Evolutionary conservation across 2,113 vertebrate genomes (phyloP).

Genomic region (Campylorhamphus procurvoides): DNA sequence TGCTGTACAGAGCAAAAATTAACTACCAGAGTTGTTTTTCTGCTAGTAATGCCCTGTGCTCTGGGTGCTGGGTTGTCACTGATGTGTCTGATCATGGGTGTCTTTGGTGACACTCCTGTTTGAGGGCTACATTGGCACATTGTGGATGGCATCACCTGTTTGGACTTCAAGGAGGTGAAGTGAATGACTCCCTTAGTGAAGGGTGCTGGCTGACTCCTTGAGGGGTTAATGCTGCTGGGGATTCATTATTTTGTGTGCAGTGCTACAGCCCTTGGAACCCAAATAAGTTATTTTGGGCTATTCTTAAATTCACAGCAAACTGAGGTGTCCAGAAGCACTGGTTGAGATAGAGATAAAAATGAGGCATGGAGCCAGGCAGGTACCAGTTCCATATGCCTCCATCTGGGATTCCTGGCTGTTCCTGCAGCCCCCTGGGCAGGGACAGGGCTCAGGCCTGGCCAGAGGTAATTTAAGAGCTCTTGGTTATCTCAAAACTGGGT

Average conservation of each 20-base stretch:
- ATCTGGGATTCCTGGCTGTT: neutral
- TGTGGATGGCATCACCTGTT: neutral
- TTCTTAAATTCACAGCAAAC: neutral
- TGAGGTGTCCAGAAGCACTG: neutral
- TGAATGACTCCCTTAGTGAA: neutral
- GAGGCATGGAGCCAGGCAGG: neutral
- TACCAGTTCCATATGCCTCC: accelerated
- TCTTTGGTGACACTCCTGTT: neutral
- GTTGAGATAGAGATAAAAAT: neutral
- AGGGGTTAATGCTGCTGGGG: neutral
- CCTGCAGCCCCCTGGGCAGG: neutral
- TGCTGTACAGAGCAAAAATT: neutral
- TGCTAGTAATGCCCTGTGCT: neutral
- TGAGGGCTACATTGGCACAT: neutral
- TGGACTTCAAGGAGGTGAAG: neutral
- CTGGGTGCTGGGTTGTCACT: neutral
- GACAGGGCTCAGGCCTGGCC: neutral
- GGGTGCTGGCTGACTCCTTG: neutral
- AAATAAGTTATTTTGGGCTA: accelerated
- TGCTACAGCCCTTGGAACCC: neutral
- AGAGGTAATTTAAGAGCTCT: neutral
- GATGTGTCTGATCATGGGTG: neutral
- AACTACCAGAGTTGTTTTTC: neutral
- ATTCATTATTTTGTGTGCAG: neutral
- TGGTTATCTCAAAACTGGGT: neutral